Percentiles rank a stretch among this genome's conserved stretches.
These are phyloP conservation scores for Phalacrocorax aristotelis DNA, from an alignment of 2,113 vertebrate species.

Conservation along the genomic window DNA sequence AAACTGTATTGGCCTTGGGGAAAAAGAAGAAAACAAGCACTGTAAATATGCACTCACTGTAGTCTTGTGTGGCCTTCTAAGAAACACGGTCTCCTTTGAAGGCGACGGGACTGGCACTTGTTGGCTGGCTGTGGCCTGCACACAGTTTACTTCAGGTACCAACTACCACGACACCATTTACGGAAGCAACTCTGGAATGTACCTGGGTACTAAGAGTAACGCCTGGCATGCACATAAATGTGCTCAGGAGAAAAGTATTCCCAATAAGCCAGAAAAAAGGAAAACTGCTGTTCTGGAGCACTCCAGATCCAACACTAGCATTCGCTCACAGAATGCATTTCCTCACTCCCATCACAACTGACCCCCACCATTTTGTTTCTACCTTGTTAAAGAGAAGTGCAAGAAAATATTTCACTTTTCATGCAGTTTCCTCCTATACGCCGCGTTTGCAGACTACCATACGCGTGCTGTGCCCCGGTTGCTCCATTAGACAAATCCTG, in stretches of 20 bases:
- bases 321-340: not conserved
- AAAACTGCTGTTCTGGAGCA: not conserved
- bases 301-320: not conserved
- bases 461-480: not conserved
- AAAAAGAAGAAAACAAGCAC: not conserved
- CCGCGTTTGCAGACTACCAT: not conserved
- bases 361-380: not conserved
- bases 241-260: not conserved
- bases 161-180: rapidly evolving
- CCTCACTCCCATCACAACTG: not conserved
- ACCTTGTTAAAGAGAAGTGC: not conserved
- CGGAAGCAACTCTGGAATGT: not conserved
- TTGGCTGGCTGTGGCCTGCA: rapidly evolving
- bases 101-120: not conserved
- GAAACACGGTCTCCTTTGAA: not conserved
- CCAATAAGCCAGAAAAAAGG: not conserved
- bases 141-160: rapidly evolving
- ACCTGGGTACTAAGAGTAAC: not conserved
- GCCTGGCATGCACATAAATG: not conserved
- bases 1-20: not conserved
- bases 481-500: not conserved
- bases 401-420: not conserved
- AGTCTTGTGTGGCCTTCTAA: not conserved
- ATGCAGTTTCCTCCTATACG: rapidly evolving
- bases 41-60: not conserved